Percentiles rank a stretch among this genome's conserved stretches.
These are phyloP conservation scores for Lepilemur ruficaudatus DNA, from an alignment of 2,797 vertebrate genomes.

Conservation along the genomic window DNA sequence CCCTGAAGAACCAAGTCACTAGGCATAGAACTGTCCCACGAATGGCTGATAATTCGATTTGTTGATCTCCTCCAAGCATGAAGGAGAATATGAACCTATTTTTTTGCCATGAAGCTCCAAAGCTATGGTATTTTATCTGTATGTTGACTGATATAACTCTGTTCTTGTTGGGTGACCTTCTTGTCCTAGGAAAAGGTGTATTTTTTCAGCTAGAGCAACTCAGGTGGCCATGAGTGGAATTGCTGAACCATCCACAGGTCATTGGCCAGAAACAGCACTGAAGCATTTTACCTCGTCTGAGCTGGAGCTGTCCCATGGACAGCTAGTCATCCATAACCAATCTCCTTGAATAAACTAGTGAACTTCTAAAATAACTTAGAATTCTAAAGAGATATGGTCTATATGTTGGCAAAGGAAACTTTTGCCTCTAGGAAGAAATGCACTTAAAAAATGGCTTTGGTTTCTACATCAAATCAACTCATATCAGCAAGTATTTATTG, in stretches of 20 bases:
- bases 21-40: neutral
- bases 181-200: constrained; percentile 58
- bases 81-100: constrained; percentile 38
- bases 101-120: constrained; percentile 33
- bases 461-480: neutral
- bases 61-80: neutral
- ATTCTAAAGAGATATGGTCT: constrained; percentile 18
- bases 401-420: neutral
- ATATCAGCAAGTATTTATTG: constrained; percentile 24
- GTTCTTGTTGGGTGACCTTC: constrained; percentile 68
- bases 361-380: constrained; percentile 57
- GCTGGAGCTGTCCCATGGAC: neutral
- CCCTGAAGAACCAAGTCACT: neutral
- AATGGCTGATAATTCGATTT: constrained; percentile 36
- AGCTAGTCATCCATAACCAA: constrained; percentile 49
- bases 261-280: constrained; percentile 64
- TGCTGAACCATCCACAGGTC: constrained; percentile 51
- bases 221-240: constrained; percentile 50
- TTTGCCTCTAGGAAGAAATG: neutral
- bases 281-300: constrained; percentile 50
- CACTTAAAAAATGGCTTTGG: neutral
- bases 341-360: constrained; percentile 55
- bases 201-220: constrained; percentile 68
- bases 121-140: constrained; percentile 51
- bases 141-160: constrained; percentile 50